Conservation (phyloP, 2,888 invertebrate genomes). For the Apocheima hispidaria region DNA sequence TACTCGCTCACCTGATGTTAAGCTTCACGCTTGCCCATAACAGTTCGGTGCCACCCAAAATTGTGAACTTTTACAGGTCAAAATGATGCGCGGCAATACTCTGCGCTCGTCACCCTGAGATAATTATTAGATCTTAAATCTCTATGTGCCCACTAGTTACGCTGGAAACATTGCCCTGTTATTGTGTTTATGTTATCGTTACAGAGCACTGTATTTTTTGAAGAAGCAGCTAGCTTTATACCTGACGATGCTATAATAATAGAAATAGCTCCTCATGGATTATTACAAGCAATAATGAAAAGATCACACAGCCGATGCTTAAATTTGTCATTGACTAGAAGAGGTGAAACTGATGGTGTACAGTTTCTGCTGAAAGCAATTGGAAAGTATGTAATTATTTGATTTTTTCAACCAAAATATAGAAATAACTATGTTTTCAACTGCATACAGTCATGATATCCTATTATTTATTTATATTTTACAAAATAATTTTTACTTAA, state of each 20-base stretch:
- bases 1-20: no score
- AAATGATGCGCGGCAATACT: no score
- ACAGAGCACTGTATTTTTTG: slow-evolving; percentile 88
- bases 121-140: no score
- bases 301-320: slow-evolving; percentile 88
- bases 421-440: no score
- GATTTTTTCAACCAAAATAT: neutral
- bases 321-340: slow-evolving; percentile 90
- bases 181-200: neutral
- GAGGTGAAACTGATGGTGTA: slow-evolving; percentile 85
- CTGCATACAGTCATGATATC: no score
- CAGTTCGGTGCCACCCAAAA: no score
- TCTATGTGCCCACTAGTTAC: no score
- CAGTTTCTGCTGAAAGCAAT: slow-evolving; percentile 73
- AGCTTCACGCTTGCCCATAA: no score
- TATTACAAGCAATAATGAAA: slow-evolving; percentile 93
- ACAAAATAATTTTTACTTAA: neutral
- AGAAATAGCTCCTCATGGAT: slow-evolving; percentile 94
- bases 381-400: slow-evolving; percentile 81
- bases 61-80: no score
- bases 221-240: slow-evolving; percentile 91
- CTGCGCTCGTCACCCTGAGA: no score
- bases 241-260: slow-evolving; percentile 91
- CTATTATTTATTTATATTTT: neutral
- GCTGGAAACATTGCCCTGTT: no score